Evolutionary conservation across 2,797 vertebrate genomes (phyloP), one percentile per base, ranked within the genome.

Genomic region (Todus mexicanus): DNA sequence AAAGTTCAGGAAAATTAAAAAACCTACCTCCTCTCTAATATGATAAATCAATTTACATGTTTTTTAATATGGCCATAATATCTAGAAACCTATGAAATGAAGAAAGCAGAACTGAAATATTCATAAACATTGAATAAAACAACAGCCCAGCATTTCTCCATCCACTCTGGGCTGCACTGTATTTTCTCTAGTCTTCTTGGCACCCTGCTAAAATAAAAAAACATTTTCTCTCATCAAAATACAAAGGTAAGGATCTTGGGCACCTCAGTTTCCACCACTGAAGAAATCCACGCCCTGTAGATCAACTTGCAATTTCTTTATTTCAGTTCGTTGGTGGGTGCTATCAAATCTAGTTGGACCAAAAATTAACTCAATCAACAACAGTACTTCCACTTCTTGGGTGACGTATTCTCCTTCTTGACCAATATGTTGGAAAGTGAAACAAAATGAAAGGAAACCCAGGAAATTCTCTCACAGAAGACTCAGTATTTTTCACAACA

Each of bases 311-410:
- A 26, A 75, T 45, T 90, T 43, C 53, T 68, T 38, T 47, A 73
- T 53, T 75, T 76, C 21, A 6, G 15, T 48, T 68, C 45, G 11
- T 29, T 75, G n/a, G 51, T 11, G 19, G 0, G 0, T n/a, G 9
- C 27, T 48, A 18, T 12, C 50, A 51, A 61, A 35, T 11, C 20
- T 11, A 53, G 10, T 29, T 35, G 75, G 79, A 75, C 15, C 17
- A 35, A 59, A 77, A 71, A 47, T 8, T 42, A 68, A 78, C 11
- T 6, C 35, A 78, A 75, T 33, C 15, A 74, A 37, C 22, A 47
- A 2, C 1, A 6, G 15, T 18, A 23, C 2, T 65, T 61, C 16
- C 15, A 20, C 15, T 78, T 51, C 42, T 57, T 31, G 12, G 21
- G 12, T 9, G 22, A 35, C 27, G 11, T 3, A 38, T 25, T 42